These are phyloP conservation scores for Leptinotarsa texana DNA, from an alignment of 1,140 invertebrate species.

Conservation along the genomic window DNA sequence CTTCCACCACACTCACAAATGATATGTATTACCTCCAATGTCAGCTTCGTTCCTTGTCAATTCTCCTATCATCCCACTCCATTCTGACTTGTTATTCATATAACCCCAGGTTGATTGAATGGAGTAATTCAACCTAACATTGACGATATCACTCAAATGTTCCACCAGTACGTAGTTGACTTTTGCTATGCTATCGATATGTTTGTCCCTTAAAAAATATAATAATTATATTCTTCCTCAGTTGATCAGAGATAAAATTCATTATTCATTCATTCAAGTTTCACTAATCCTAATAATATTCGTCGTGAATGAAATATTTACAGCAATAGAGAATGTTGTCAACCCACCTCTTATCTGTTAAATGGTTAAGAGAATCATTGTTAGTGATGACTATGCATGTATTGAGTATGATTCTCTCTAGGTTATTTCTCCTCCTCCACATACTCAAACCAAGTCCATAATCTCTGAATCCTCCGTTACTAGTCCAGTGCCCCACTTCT, in stretches of 20 bases:
- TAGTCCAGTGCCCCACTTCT: constrained; percentile 39
- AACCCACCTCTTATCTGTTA: constrained; percentile 61
- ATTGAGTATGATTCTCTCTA: constrained; percentile 54
- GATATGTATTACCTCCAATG: constrained; percentile 59
- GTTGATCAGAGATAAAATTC: neutral
- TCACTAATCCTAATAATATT: neutral
- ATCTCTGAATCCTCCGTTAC: constrained; percentile 21
- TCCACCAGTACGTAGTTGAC: constrained; percentile 64
- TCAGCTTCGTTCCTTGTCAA: constrained; percentile 63
- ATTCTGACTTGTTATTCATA: constrained; percentile 54
- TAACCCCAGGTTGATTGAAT: constrained; percentile 63
- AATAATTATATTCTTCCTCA: neutral
- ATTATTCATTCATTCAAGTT: neutral
- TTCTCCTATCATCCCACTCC: constrained; percentile 69
- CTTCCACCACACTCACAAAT: no score
- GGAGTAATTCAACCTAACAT: constrained; percentile 61
- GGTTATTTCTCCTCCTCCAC: constrained; percentile 53
- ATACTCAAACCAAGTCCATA: constrained; percentile 30
- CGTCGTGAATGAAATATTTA: neutral
- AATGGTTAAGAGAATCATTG: constrained; percentile 63
- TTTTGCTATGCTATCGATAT: constrained; percentile 67
- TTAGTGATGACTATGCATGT: constrained; percentile 62
- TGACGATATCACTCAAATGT: constrained; percentile 61
- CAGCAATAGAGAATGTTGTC: no score
- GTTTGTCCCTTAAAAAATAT: constrained; percentile 56